Evolutionary conservation across 2,888 invertebrate species (phyloP).

Genomic region (Iselma pallidipennis): DNA sequence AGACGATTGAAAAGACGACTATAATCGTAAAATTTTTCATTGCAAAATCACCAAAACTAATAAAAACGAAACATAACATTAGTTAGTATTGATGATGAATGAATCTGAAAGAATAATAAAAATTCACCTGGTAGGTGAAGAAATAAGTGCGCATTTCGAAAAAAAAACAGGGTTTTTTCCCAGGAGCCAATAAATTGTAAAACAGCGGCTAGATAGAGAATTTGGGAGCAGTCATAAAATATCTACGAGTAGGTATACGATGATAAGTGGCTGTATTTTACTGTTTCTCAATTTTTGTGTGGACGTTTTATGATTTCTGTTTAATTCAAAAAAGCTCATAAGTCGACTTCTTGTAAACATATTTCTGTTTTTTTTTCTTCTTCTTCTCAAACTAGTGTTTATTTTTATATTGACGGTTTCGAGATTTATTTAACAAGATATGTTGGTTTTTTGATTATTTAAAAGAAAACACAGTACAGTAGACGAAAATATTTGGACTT

Average conservation of each 20-base stretch:
- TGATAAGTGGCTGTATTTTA: slow-evolving; percentile 8
- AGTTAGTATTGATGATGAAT: background rate
- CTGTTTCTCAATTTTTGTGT: background rate
- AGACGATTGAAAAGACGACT: background rate
- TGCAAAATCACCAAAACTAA: background rate
- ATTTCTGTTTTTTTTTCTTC: background rate
- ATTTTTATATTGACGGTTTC: background rate
- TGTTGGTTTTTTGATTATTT: background rate
- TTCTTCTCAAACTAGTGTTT: background rate
- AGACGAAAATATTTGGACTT: background rate
- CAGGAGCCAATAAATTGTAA: background rate
- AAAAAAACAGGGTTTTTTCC: background rate
- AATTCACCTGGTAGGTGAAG: background rate
- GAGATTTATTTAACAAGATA: too few species aligned
- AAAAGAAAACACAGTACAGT: background rate
- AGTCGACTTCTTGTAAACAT: background rate
- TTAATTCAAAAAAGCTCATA: background rate
- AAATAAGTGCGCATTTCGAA: background rate
- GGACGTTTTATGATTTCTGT: background rate
- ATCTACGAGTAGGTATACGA: too few species aligned
- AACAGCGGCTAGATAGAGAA: background rate
- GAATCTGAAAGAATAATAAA: background rate
- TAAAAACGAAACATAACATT: background rate
- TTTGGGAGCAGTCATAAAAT: background rate
- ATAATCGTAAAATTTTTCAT: slow-evolving; percentile 2